These are phyloP conservation scores for Parasteatoda lunata DNA, from an alignment of 2,888 invertebrate genomes.

Conservation along the genomic window DNA sequence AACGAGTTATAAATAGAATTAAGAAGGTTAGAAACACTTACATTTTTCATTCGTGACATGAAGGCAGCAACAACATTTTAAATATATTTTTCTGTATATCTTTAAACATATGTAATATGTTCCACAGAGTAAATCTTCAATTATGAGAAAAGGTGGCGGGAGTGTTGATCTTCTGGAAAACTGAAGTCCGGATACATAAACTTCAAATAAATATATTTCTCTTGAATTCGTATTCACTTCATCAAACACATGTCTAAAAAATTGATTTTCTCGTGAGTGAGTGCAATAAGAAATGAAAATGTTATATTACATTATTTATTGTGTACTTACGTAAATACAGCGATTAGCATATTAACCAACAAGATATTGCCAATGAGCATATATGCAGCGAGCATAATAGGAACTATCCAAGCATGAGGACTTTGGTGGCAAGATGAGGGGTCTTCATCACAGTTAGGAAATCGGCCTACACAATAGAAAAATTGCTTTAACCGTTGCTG, in stretches of 20 bases:
- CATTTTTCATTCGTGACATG: conserved; percentile 50
- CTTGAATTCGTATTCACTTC: conserved; percentile 75
- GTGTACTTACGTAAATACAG: conserved; percentile 74
- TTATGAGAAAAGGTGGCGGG: conserved; percentile 74
- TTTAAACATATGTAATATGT: conserved; percentile 54
- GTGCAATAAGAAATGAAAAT: background rate
- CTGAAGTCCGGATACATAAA: conserved; percentile 75
- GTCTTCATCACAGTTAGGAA: conserved; percentile 52
- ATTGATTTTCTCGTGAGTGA: background rate
- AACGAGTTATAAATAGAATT: no score
- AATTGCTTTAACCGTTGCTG: background rate
- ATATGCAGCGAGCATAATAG: conserved; percentile 74
- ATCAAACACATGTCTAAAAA: conserved; percentile 75
- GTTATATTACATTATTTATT: no score
- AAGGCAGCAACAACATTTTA: conserved; percentile 55
- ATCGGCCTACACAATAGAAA: conserved; percentile 27
- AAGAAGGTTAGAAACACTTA: conserved; percentile 21
- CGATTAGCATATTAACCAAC: conserved; percentile 75
- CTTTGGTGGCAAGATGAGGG: conserved; percentile 51
- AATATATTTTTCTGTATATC: conserved; percentile 55
- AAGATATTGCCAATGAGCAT: conserved; percentile 75
- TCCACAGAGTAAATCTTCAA: conserved; percentile 70
- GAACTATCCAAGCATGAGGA: conserved; percentile 73
- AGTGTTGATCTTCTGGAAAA: conserved; percentile 74
- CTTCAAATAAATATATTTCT: conserved; percentile 76